These are phyloP conservation scores for Euleptes europaea DNA, from an alignment of 2,113 vertebrate species.

Conservation along the genomic window DNA sequence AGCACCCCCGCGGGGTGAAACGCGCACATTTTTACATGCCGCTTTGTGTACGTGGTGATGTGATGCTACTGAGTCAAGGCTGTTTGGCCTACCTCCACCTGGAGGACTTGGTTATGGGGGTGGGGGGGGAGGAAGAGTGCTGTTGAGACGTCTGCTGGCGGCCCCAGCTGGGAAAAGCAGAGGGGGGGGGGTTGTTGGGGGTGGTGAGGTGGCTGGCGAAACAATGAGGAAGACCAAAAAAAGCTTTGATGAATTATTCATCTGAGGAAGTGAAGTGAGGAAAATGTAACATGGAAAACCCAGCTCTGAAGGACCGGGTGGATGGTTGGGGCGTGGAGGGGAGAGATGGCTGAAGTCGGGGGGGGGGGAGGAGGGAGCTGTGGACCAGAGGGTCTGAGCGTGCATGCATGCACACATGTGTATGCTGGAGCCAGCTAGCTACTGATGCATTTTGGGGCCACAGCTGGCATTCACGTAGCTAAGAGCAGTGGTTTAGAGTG, in stretches of 20 bases:
- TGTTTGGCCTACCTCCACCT: neutral
- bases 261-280: slow-evolving; percentile 59
- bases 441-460: neutral
- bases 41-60: too few relatives aligned
- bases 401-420: too few relatives aligned
- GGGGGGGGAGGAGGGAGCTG: neutral
- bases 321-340: neutral
- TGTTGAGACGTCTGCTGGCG: rapidly evolving
- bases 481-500: too few relatives aligned
- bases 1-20: neutral
- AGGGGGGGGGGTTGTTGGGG: neutral
- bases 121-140: neutral
- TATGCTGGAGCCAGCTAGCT: neutral
- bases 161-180: rapidly evolving
- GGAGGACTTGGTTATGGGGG: too few relatives aligned
- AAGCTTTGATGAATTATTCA: slow-evolving; percentile 68
- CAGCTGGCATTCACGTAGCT: too few relatives aligned
- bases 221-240: slow-evolving; percentile 55
- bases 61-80: neutral
- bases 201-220: neutral
- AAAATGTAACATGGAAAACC: slow-evolving; percentile 57
- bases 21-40: neutral
- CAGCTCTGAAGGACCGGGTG: slow-evolving; percentile 8
- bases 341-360: neutral
- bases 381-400: neutral